A percentile compares a stretch with the other conserved stretches of the same genome.
phyloP scores from a whole-genome alignment of 2,888 invertebrate species.

The Meghimatium bilineatum region DNA sequence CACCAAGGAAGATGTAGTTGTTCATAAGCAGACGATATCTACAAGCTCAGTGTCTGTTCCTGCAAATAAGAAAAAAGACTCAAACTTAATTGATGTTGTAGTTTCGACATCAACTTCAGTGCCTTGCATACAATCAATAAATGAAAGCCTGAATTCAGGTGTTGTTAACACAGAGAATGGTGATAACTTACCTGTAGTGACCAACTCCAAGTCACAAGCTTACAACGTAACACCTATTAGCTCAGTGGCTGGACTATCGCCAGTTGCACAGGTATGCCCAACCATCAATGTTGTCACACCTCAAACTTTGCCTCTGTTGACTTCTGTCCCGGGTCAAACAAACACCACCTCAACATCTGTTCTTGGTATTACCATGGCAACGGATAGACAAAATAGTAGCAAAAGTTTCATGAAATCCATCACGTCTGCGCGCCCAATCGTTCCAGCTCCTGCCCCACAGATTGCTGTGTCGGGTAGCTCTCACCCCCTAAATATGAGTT shows the following conservation, averaged over 20 bases:
- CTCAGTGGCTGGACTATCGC: constrained; percentile 55
- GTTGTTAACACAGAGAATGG: constrained; percentile 8
- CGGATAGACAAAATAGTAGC: constrained; percentile 18
- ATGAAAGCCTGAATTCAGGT: neutral
- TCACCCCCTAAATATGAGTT: constrained; percentile 62
- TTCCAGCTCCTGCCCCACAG: constrained; percentile 71
- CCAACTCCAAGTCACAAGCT: constrained; percentile 50
- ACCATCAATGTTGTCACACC: constrained; percentile 36
- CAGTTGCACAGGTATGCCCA: constrained; percentile 42
- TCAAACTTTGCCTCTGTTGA: constrained; percentile 34
- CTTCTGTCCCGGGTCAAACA: constrained; percentile 9
- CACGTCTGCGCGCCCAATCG: constrained; percentile 68
- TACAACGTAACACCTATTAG: constrained; percentile 58
- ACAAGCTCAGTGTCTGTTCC: neutral
- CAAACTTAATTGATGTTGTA: constrained; percentile 27
- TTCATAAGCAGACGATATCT: constrained; percentile 10
- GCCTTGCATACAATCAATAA: constrained; percentile 29
- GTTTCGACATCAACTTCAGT: constrained; percentile 9
- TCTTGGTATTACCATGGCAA: constrained; percentile 25
- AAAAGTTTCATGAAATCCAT: constrained; percentile 29
- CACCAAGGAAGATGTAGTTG: constrained; percentile 12
- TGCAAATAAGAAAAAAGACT: constrained; percentile 49
- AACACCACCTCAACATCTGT: constrained; percentile 22
- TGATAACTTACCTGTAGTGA: constrained; percentile 27
- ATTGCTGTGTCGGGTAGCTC: constrained; percentile 63